Evolutionary conservation across 2,113 vertebrate species (phyloP), one percentile per base, ranked within the genome.

Genomic region (Micromys minutus): DNA sequence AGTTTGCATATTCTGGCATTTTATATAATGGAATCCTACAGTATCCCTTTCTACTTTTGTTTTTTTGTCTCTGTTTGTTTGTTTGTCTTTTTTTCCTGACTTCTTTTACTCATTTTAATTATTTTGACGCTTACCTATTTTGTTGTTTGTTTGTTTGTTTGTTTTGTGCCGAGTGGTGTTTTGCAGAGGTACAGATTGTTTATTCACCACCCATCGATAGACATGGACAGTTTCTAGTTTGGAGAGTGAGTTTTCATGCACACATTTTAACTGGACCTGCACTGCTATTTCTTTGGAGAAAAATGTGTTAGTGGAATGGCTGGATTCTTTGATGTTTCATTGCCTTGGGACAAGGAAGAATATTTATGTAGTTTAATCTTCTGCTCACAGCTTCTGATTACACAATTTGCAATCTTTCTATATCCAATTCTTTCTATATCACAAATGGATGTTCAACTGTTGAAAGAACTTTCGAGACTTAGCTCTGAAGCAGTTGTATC

Each of bases 21-120:
- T 89, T 91, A 36, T 45, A 16, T 26, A 50, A 47, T 69, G 24
- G 21, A 91, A 63, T 71, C 17, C 71, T 15, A 75, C 5, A 39
- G 5, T 15, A 0, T 24, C 36, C 36, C 52, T 39, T n/a, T 83
- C 1, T 87, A 29, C 7, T 91, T 15, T 84, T 61, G 8, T 63
- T 63, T 63, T 11, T 55, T 13, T 55, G 11, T 55, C 15, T n/a
- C n/a, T n/a, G n/a, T n/a, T 50, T 5, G 50, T 61, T 61, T 19
- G 16, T 22, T 63, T 26, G 9, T 22, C 7, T 47, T 84, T 77
- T 69, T 87, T 83, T 69, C 36, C 52, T 92, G 4, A 6, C 39
- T 77, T 87, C 59, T 86, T 91, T 75, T 84, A 89, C 50, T 95
- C n/a, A 59, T 55, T 67, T 34, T 80, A 74, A 26, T 91, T 96